Base-by-base conservation (phyloP, 2,797 vertebrate species). In the Percopsis omiscomaycus region DNA sequence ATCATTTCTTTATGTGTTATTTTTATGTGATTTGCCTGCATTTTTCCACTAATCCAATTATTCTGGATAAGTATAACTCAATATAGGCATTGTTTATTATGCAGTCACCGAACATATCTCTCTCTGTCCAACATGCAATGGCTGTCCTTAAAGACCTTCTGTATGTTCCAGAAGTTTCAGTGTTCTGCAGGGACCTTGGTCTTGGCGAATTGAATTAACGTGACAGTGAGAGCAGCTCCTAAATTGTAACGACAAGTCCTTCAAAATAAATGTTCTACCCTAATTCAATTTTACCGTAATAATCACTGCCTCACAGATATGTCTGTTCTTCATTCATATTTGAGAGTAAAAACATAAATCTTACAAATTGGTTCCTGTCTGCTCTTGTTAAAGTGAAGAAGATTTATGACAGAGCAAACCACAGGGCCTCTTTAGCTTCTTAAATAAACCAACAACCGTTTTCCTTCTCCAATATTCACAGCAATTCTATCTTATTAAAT, bases 211-310 rank as follows among this genome's bases (percentile, higher is more conserved):
- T 89, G 78, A 88, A 91, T 93, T 92, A 92, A 81, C 85, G 83
- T 84, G 79, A 85, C 89, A 83, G 86, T 86, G 87, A 84, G 82
- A 83, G 84, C 32, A 73, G 88, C 81, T 85, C 84, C 85, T 88
- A 88, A 88, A 90, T 73, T 89, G 86, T 87, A 88, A 90, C 76
- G 86, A 88, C 89, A 86, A 88, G 86, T 79, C 84, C 60, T 82
- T 92, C 91, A 90, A 92, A 92, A 93, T 90, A 87, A 57, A 93
- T 93, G 92, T 92, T 90, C 85, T 83, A 79, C 80, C 78, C 83
- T 88, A 81, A 92, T 92, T 91, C 71, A 85, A 91, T 92, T 81
- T 86, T 88, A 78, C 75, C 46, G 60, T 68, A 81, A 83, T 91
- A 84, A 88, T 91, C 84, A 82, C 74, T 46, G 65, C 75, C 71